Evolutionary conservation across 2,888 invertebrate species (phyloP), one percentile per base, ranked within the genome.

Genomic region (Drosophila borealis): DNA sequence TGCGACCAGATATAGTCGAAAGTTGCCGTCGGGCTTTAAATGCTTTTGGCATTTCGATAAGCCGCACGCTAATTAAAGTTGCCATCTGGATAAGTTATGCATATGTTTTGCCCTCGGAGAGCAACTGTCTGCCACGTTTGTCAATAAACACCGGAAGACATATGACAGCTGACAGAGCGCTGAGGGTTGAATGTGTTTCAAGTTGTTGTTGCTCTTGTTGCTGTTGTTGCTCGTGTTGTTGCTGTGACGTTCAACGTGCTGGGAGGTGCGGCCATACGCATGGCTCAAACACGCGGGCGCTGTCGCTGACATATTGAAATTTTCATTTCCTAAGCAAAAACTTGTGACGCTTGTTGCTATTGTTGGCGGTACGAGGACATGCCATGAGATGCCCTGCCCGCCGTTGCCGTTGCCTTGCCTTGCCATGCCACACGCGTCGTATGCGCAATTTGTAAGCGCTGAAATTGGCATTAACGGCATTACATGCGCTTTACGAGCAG

Each of bases 401-500:
- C 33, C 29, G 46, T 41, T 46, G 49, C 36, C 54, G 33, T 42
- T 41, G 50, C 37, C 50, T 14, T 11, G 41, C 44, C 54, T 59
- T 50, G 51, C 48, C 55, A 42, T 53, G 71, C 36, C 41, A 76
- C 70, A 78, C 78, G 74, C 74, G 83, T 73, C 80, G 84, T 86
- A 85, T 88, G 83, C 76, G 83, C 83, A 88, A 84, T 85, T 84
- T 85, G 85, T 75, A 75, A 85, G 74, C 73, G 70, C 71, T 80
- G 82, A 88, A 88, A 88, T 79, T 84, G 77, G 77, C 78, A 88
- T 88, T 88, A 88, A 84, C 83, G 77, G 88, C 61, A 84, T 84
- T 81, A 84, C 85, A 84, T 63, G 69, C 86, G 70, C 78, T 77
- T 87, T 81, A 85, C 74, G 74, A 77, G 80, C 74, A 87, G 81